Percentiles rank a stretch among this genome's conserved stretches.
Evolutionary conservation across 1,140 invertebrate genomes (phyloP).

Genomic region (Doryteuthis pealeii): DNA sequence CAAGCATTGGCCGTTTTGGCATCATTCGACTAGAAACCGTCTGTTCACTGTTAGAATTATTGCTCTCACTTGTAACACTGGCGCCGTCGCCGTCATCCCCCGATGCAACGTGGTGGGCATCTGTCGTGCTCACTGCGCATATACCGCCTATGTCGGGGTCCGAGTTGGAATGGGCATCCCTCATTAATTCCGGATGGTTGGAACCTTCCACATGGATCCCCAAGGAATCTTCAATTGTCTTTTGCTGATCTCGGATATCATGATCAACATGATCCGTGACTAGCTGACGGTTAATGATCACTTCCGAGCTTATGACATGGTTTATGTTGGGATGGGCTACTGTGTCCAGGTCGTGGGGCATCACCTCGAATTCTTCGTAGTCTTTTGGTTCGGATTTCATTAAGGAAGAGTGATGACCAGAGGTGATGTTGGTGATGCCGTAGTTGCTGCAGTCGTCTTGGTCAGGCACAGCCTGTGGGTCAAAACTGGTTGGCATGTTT

Average conservation of each 20-base stretch:
- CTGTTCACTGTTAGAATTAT: conserved; percentile 27
- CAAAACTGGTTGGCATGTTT: neutral
- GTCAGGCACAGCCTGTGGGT: neutral
- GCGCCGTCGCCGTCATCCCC: conserved; percentile 17
- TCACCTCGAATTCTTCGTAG: conserved; percentile 3
- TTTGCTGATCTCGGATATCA: neutral
- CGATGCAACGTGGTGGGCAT: neutral
- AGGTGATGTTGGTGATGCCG: neutral
- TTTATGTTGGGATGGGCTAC: neutral
- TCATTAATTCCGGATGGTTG: conserved; percentile 1
- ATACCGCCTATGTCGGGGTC: conserved; percentile 19
- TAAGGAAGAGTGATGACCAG: neutral
- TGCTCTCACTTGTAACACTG: conserved; percentile 28
- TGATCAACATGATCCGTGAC: neutral
- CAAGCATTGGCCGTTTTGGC: conserved; percentile 22
- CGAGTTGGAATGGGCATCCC: conserved; percentile 4
- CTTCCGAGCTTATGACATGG: neutral
- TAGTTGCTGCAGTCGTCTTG: neutral
- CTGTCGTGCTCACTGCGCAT: conserved; percentile 13
- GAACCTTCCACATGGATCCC: neutral
- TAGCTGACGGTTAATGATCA: neutral
- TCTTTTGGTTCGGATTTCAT: conserved; percentile 9
- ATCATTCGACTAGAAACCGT: conserved; percentile 17
- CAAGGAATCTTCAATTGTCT: conserved; percentile 12
- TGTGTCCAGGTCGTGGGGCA: neutral